Evolutionary conservation across 2,888 invertebrate genomes (phyloP), one percentile per base, ranked within the genome.

Genomic region (Papilio gigon): DNA sequence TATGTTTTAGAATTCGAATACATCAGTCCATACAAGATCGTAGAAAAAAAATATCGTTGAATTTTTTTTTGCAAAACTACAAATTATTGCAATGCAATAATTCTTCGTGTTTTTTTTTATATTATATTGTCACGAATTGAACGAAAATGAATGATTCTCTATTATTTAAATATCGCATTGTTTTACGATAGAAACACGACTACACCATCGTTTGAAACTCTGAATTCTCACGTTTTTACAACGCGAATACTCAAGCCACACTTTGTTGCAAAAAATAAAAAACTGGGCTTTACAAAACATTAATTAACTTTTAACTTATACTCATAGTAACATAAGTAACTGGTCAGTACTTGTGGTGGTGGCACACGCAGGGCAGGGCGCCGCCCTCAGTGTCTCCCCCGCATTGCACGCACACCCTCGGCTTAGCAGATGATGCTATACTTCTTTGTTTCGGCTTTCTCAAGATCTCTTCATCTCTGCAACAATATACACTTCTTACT

Each of bases 301-400:
- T n/a, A n/a, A n/a, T n/a, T n/a, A n/a, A n/a, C n/a, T n/a, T n/a
- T n/a, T n/a, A n/a, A n/a, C n/a, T n/a, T n/a, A n/a, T n/a, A n/a
- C n/a, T n/a, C n/a, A n/a, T n/a, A n/a, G n/a, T n/a, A n/a, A n/a
- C n/a, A n/a, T n/a, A n/a, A n/a, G n/a, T n/a, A n/a, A n/a, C n/a
- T n/a, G n/a, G n/a, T n/a, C n/a, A n/a, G n/a, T 71, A 89, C 89
- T 81, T 74, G 63, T 82, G 79, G 20, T 77, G 76, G 44, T 76
- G 78, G 74, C 91, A 91, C 78, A 91, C 86, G 79, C 91, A 91
- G 53, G 91, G 90, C 40, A 90, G 77, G 58, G 78, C 68, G 3
- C 89, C 89, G 0, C 90, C 90, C 35, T 76, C 77, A 70, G 72
- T 76, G 76, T 91, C 88, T 0, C 91, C 91, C 2, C 90, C 90